Base-by-base conservation (phyloP, 1,140 invertebrate species). In the Proctacanthus coquilletti region DNA sequence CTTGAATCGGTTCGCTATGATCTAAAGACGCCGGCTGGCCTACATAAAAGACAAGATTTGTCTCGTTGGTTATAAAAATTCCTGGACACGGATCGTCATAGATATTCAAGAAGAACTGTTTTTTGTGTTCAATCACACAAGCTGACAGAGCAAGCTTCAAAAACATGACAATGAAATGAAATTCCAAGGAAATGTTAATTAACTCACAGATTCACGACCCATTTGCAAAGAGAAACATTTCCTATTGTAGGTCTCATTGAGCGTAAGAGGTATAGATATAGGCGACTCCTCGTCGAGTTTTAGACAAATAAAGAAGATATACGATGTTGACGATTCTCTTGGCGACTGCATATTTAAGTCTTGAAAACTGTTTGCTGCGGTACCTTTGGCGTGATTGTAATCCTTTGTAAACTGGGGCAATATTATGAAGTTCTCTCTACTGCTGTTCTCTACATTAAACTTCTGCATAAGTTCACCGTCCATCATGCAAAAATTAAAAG, bases 201-300 rank as follows among this genome's bases (percentile, higher is more conserved):
- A 25, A 19, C 14, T 15, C 13, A 32, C 13, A 2, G 52, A 59
- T 11, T 52, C 45, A 13, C 15, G 5, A 0, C 47, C 51, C 21
- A 50, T 31, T 27, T 54, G 53, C 29, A 59, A n/a, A 18, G 49
- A 54, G 3, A 59, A 51, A 38, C 56, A 55, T 19, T 52, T 53
- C 1, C 56, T 39, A 11, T 50, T 45, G 20, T 56, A 55, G 1
- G 55, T 51, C 32, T 48, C 37, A 4, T 43, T 29, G 35, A 58
- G 18, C 2, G 49, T 42, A 23, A 58, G 45, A 3, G 55, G 55
- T 40, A 58, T 58, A 19, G 55, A 58, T 14, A 46, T 33, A n/a
- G 53, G 44, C 2, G 39, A 18, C 15, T 40, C 32, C 0, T 42
- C 42, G 3, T 17, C 15, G 1, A 48, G 40, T 17, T 43, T 44